These are phyloP conservation scores for Drosophila eohydei DNA, from an alignment of 2,888 invertebrate genomes.

Conservation along the genomic window DNA sequence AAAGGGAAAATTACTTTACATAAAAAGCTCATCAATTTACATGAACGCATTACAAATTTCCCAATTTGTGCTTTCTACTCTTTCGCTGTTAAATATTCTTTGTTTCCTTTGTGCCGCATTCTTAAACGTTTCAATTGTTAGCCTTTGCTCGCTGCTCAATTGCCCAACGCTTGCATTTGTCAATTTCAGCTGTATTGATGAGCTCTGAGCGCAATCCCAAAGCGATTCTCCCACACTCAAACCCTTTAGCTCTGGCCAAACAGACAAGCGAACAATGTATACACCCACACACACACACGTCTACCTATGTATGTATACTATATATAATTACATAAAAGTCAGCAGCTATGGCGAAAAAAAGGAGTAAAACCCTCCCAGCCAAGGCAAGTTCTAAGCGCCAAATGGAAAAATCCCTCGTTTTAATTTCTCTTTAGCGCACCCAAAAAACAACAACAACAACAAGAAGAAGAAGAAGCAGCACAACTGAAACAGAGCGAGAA, in stretches of 20 bases:
- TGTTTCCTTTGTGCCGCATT: background rate
- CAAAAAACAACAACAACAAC: conserved; percentile 42
- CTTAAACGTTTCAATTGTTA: conserved; percentile 9
- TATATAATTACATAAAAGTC: conserved; percentile 80
- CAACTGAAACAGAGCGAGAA: conserved; percentile 51
- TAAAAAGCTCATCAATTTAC: no score
- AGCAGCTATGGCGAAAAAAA: conserved; percentile 43
- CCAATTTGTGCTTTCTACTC: no score
- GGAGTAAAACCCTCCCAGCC: conserved; percentile 15
- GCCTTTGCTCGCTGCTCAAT: background rate
- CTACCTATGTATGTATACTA: conserved; percentile 27
- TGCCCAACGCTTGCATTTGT: conserved; percentile 26
- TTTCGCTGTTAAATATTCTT: background rate
- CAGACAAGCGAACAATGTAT: conserved; percentile 56
- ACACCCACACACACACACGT: background rate
- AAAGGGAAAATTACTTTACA: no score
- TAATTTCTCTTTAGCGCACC: conserved; percentile 69
- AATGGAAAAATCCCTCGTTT: conserved; percentile 72
- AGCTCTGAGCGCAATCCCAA: conserved; percentile 1
- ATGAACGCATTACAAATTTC: no score
- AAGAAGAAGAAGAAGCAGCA: conserved; percentile 11
- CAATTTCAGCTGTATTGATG: conserved; percentile 26
- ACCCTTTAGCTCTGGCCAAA: background rate
- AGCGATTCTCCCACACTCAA: background rate
- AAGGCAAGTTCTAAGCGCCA: conserved; percentile 43